Evolutionary conservation across 2,797 vertebrate genomes (phyloP).

Genomic region (Parauchenoglanis ngamensis): DNA sequence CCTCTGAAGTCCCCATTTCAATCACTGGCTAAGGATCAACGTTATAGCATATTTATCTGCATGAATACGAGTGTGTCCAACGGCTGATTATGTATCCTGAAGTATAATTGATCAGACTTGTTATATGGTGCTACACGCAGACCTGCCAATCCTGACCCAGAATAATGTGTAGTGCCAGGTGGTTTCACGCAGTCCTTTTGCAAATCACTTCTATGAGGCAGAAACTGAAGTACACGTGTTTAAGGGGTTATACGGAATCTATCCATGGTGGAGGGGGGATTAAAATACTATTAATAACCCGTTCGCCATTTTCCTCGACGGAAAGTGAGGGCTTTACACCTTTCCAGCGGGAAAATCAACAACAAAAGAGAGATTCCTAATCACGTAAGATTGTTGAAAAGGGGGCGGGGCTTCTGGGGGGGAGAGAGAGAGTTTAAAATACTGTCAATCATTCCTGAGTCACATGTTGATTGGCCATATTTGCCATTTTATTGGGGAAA

Average conservation of each 20-base stretch:
- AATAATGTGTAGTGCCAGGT: background rate
- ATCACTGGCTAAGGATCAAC: conserved; percentile 4
- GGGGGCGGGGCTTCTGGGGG: background rate
- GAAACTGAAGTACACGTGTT: background rate
- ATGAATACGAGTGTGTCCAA: background rate
- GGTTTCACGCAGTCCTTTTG: background rate
- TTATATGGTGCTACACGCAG: background rate
- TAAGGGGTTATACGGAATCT: background rate
- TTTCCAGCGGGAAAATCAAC: background rate
- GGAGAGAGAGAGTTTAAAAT: background rate
- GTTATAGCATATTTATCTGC: background rate
- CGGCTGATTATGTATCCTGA: background rate
- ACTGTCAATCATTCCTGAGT: background rate
- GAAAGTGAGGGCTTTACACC: background rate
- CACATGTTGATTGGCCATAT: background rate
- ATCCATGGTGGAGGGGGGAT: background rate
- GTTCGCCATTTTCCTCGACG: background rate
- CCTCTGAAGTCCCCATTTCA: conserved; percentile 9
- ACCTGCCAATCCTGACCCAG: background rate
- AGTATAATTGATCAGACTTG: background rate
- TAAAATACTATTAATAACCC: background rate
- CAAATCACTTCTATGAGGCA: background rate
- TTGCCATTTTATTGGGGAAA: background rate
- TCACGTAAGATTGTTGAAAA: background rate
- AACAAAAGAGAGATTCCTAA: background rate